Base-by-base conservation (phyloP, 1,140 invertebrate species). In the Nebria ingens region DNA sequence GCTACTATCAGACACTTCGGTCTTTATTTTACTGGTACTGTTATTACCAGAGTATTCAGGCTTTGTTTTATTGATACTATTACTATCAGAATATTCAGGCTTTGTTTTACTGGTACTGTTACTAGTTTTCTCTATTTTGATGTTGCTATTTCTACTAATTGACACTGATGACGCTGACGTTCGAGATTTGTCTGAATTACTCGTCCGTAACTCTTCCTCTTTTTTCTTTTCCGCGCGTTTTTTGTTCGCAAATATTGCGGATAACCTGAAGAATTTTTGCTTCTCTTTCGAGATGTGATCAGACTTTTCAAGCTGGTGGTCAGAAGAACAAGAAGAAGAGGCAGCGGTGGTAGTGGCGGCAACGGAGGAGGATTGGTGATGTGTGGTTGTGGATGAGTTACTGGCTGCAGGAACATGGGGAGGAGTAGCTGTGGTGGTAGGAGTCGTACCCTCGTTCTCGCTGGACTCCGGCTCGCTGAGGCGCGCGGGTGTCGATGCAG, bases 261-360 rank as follows among this genome's bases (percentile, higher is more conserved):
- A 86, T 64, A 81, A 76, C 69, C 85, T 78, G 76, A 89, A 90
- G 75, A 89, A 89, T 71, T 88, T 89, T 73, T 87, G 86, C 74
- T 89, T 89, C 72, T 88, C 85, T 73, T 87, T 87, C 50, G 86
- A 88, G 76, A 90, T 87, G 63, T 79, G 79, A 70, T 86, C 85
- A 68, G 79, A 79, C 66, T 76, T 78, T 65, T 81, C 77, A 64
- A 80, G 76, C 63, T 61, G 68, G 65, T 64, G 60, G n/a, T n/a
- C n/a, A n/a, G n/a, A n/a, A 63, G 60, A 54, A 58, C 67, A 71
- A n/a, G n/a, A n/a, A n/a, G n/a, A n/a, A n/a, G n/a, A n/a, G n/a
- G 74, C 51, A 19, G 21, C 57, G 57, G 22, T 51, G 55, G 53
- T 52, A 23, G 52, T 55, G 49, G 34, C 13, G 52, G 56, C 21